These are phyloP conservation scores for Cyclopterus lumpus DNA, from an alignment of 2,797 vertebrate genomes.

Conservation along the genomic window DNA sequence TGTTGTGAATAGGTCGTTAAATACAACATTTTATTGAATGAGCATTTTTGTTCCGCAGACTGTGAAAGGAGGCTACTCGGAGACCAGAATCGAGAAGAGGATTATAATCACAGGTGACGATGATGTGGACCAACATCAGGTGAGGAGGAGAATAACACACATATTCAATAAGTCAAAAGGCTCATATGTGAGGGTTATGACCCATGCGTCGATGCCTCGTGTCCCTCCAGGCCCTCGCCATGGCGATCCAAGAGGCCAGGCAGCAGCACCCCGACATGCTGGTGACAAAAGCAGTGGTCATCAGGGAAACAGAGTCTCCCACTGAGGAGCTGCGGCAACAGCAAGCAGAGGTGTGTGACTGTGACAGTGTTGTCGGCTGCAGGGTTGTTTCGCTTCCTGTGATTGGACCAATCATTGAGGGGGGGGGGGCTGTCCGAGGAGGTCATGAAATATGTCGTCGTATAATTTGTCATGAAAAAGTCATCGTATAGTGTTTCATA, in stretches of 20 bases:
- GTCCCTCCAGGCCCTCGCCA: slow-evolving; percentile 89
- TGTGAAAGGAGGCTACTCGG: slow-evolving; percentile 98
- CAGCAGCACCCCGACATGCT: slow-evolving; percentile 99
- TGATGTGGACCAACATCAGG: slow-evolving; percentile 98
- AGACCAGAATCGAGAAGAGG: slow-evolving; percentile 98
- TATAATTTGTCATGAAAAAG: background rate
- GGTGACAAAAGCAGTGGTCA: slow-evolving; percentile 98
- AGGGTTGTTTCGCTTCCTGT: fast-evolving
- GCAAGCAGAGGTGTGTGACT: slow-evolving; percentile 86
- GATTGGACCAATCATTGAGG: too few species aligned
- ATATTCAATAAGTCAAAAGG: background rate
- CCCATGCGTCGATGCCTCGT: background rate
- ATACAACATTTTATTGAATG: background rate
- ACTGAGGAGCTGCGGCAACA: slow-evolving; percentile 91
- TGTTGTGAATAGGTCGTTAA: background rate
- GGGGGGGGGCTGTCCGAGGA: too few species aligned
- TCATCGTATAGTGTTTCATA: background rate
- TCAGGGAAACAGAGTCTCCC: slow-evolving; percentile 97
- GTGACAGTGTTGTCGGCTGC: background rate
- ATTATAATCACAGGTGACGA: slow-evolving; percentile 99
- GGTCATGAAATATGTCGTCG: background rate
- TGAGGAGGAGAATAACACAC: slow-evolving; percentile 53
- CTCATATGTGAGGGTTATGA: background rate
- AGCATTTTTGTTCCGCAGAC: slow-evolving; percentile 80
- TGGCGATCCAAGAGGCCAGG: slow-evolving; percentile 98